Conservation (phyloP, 2,797 vertebrate genomes). For the Kryptolebias ocellatus region DNA sequence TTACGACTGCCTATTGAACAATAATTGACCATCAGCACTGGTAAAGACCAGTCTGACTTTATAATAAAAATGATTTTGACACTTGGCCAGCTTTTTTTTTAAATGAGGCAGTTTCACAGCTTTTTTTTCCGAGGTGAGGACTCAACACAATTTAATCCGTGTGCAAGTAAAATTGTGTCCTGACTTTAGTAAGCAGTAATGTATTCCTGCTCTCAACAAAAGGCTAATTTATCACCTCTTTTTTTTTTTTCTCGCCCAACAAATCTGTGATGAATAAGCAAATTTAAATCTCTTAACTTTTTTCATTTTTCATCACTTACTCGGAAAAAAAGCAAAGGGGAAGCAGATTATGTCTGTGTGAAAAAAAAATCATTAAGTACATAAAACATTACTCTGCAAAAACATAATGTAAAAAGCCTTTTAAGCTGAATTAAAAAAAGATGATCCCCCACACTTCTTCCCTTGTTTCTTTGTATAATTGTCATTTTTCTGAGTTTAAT, state of each 20-base stretch:
- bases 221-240: conserved; percentile 35
- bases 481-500: conserved; percentile 35
- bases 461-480: conserved; percentile 2
- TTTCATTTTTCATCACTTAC: conserved; percentile 41
- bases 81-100: conserved; percentile 9
- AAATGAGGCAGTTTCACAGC: conserved; percentile 5
- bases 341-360: conserved; percentile 25
- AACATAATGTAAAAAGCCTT: neutral
- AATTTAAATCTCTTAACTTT: conserved; percentile 35
- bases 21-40: conserved; percentile 16
- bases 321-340: conserved; percentile 33
- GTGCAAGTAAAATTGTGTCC: conserved; percentile 16
- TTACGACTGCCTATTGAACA: conserved; percentile 22
- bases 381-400: conserved; percentile 38
- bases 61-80: conserved; percentile 19
- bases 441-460: neutral
- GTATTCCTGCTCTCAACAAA: conserved; percentile 20
- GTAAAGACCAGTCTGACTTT: conserved; percentile 31
- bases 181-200: conserved; percentile 37
- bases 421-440: too few relatives aligned
- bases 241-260: conserved; percentile 20
- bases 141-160: conserved; percentile 18
- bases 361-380: conserved; percentile 14
- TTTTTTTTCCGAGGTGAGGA: neutral
- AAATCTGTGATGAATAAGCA: conserved; percentile 41